phyloP scores from a whole-genome alignment of 1,140 invertebrate species.

The Druon quercuslanigerum region DNA sequence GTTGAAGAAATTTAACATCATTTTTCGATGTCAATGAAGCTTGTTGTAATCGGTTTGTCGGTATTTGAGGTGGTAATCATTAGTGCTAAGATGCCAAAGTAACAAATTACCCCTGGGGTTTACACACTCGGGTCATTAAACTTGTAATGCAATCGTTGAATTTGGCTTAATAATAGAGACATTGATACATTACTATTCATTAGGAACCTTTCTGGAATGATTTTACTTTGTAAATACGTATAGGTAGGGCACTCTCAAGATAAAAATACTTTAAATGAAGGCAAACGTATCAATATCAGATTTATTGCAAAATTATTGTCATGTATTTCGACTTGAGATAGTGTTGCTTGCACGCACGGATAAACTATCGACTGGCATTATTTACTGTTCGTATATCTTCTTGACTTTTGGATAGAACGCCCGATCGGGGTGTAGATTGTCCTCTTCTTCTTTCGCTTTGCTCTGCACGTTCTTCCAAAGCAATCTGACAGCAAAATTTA shows the following conservation, averaged over 20 bases:
- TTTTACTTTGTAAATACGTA: too few relatives aligned
- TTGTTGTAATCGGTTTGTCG: slow-evolving; percentile 1
- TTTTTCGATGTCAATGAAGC: neutral
- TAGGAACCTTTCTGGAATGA: too few relatives aligned
- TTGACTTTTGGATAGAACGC: slow-evolving; percentile 33
- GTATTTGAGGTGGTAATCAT: slow-evolving; percentile 43
- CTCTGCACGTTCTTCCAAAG: slow-evolving; percentile 29
- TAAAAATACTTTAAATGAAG: neutral
- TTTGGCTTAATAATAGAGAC: slow-evolving; percentile 28
- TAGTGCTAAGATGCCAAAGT: slow-evolving; percentile 39
- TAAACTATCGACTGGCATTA: slow-evolving; percentile 31
- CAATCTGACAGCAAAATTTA: slow-evolving; percentile 30
- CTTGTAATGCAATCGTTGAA: slow-evolving; percentile 54
- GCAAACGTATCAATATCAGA: neutral
- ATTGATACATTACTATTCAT: slow-evolving; percentile 5
- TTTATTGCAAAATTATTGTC: neutral
- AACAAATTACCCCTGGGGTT: slow-evolving; percentile 51
- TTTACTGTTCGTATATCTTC: slow-evolving; percentile 30
- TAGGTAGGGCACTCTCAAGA: neutral
- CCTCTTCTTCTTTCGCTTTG: slow-evolving; percentile 27
- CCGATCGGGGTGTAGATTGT: slow-evolving; percentile 5
- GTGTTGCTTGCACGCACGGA: slow-evolving; percentile 17
- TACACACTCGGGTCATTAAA: slow-evolving; percentile 49
- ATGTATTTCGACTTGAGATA: neutral
- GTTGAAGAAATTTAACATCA: neutral